A percentile compares a stretch with the other conserved stretches of the same genome.
Evolutionary conservation across 2,113 vertebrate species (phyloP).

Genomic region (Dendrocopos noguchii): DNA sequence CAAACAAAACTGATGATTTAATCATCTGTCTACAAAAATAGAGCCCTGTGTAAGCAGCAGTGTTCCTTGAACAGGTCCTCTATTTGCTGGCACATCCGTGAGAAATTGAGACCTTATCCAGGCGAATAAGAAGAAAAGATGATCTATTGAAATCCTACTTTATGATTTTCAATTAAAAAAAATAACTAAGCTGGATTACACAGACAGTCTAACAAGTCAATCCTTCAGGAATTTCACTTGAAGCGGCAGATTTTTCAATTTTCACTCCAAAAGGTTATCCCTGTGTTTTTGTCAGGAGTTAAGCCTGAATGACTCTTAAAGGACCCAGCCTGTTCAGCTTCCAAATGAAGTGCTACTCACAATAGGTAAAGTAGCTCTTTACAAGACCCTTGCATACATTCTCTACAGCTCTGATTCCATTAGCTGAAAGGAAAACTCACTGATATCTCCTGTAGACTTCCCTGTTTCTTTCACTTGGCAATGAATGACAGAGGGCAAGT

Average conservation of each 20-base stretch:
- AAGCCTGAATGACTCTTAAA: neutral
- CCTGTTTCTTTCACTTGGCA: neutral
- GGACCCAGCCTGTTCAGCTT: neutral
- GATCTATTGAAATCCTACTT: neutral
- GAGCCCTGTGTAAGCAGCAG: neutral
- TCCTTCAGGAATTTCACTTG: neutral
- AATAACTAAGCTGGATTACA: neutral
- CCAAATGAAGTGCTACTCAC: neutral
- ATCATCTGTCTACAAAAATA: neutral
- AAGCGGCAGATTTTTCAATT: neutral
- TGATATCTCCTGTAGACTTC: neutral
- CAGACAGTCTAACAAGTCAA: neutral
- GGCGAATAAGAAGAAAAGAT: neutral
- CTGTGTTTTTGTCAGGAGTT: neutral
- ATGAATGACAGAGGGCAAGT: neutral
- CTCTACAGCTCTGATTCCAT: neutral
- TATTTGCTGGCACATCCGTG: neutral
- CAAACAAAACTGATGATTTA: neutral
- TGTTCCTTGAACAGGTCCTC: neutral
- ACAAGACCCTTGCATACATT: accelerated
- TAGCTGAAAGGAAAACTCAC: neutral
- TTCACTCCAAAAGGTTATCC: neutral
- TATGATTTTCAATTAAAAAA: neutral
- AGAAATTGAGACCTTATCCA: neutral
- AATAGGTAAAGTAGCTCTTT: neutral